A percentile compares a stretch with the other conserved stretches of the same genome.
These are phyloP conservation scores for Gasterosteus nipponicus DNA, from an alignment of 2,113 vertebrate species.

Conservation along the genomic window DNA sequence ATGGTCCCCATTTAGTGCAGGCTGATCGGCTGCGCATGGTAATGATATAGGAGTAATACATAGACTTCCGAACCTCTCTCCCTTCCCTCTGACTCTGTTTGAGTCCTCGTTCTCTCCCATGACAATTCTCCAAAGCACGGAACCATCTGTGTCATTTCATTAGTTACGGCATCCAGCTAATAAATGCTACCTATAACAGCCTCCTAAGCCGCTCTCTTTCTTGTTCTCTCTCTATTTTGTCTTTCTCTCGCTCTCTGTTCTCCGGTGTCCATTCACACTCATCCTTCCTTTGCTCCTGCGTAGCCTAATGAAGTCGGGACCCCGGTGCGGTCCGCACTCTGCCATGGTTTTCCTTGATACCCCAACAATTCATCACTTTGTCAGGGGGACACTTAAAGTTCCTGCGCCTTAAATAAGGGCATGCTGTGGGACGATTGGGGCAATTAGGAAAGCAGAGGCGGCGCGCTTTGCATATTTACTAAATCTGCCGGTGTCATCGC, in stretches of 20 bases:
- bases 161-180: constrained; percentile 65
- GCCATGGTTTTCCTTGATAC: constrained; percentile 91
- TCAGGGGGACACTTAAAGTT: constrained; percentile 99
- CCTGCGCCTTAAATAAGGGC: constrained; percentile 96
- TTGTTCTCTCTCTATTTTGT: constrained; percentile 45
- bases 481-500: constrained; percentile 93
- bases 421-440: constrained; percentile 90
- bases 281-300: constrained; percentile 88
- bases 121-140: constrained; percentile 57
- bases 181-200: constrained; percentile 56
- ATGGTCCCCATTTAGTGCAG: constrained; percentile 75
- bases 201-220: constrained; percentile 16
- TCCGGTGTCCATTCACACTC: constrained; percentile 93
- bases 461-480: constrained; percentile 98
- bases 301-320: constrained; percentile 99
- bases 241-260: constrained; percentile 72
- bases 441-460: constrained; percentile 96
- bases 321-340: constrained; percentile 91
- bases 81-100: constrained; percentile 41
- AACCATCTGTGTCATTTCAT: constrained; percentile 78
- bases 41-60: constrained; percentile 64
- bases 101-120: constrained; percentile 41
- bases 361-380: constrained; percentile 99
- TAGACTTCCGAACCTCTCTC: constrained; percentile 36
- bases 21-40: constrained; percentile 63